phyloP scores from a whole-genome alignment of 2,797 vertebrate genomes.

The Falco concolor region DNA sequence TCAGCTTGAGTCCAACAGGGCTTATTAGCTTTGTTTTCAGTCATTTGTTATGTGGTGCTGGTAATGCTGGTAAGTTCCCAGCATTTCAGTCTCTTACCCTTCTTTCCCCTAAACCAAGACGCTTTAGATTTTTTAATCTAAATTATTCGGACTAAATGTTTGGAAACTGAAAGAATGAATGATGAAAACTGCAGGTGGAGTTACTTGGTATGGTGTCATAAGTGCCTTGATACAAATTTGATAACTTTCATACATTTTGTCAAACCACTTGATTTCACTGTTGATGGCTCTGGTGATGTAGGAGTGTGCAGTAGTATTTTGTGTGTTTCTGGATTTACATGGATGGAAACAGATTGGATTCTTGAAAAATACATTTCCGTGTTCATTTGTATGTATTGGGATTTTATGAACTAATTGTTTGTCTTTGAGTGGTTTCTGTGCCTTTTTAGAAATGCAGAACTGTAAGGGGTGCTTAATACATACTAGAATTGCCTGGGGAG shows the following conservation, averaged over 20 bases:
- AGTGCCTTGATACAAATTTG: background rate
- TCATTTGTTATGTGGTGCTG: background rate
- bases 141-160: background rate
- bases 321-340: background rate
- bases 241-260: background rate
- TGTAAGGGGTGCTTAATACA: background rate
- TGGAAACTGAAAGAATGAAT: background rate
- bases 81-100: background rate
- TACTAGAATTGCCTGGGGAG: background rate
- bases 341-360: background rate
- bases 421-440: background rate
- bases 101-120: background rate
- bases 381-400: background rate
- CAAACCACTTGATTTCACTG: background rate
- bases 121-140: background rate
- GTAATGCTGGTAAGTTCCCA: background rate
- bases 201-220: background rate
- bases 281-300: background rate
- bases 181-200: background rate
- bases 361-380: background rate
- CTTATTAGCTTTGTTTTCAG: background rate
- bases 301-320: background rate
- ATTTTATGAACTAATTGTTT: background rate
- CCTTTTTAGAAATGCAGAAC: background rate
- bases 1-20: background rate